Evolutionary conservation across 2,113 vertebrate species (phyloP).

Genomic region (Scortum barcoo): DNA sequence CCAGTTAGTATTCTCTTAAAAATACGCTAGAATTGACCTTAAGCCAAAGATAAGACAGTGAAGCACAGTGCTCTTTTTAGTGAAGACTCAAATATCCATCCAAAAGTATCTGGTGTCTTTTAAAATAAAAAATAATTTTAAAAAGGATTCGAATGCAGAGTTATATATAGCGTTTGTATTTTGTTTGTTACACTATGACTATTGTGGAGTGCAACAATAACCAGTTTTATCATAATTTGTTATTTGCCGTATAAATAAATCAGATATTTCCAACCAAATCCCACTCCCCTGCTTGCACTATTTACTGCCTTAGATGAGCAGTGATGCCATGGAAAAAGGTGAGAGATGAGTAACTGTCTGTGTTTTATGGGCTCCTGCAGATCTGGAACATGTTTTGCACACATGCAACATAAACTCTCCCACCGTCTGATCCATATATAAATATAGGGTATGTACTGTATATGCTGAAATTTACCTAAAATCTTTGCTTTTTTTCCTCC

Average conservation of each 20-base stretch:
- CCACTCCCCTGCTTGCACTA: neutral
- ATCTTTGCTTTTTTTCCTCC: neutral
- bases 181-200: too few relatives aligned
- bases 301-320: neutral
- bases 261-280: neutral
- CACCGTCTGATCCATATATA: neutral
- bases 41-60: too few relatives aligned
- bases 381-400: slow-evolving; percentile 66
- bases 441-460: neutral
- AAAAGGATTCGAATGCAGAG: too few relatives aligned
- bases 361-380: slow-evolving; percentile 47
- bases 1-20: neutral
- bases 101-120: too few relatives aligned
- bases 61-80: neutral
- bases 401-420: slow-evolving; percentile 43
- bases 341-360: slow-evolving; percentile 14
- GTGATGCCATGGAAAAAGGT: neutral
- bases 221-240: neutral
- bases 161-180: too few relatives aligned
- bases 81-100: too few relatives aligned
- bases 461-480: neutral
- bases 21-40: neutral
- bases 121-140: neutral
- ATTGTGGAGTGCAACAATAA: neutral
- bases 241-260: neutral